Percentiles rank a stretch among this genome's conserved stretches.
Evolutionary conservation across 2,888 invertebrate genomes (phyloP).

Genomic region (Tachina fera): DNA sequence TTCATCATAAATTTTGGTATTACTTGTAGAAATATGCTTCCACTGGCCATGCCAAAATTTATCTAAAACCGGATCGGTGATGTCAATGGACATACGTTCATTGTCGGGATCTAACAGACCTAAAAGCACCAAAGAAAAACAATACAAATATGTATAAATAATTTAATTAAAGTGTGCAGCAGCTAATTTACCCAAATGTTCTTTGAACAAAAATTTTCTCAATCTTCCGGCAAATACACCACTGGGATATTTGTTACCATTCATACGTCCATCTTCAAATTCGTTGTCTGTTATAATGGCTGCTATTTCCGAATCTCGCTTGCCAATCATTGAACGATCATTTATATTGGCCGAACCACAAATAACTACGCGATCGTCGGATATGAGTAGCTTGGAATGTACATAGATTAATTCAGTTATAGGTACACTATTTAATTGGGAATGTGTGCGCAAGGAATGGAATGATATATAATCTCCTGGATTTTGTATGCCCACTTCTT

Average conservation of each 20-base stretch:
- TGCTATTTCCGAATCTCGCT: conserved; percentile 96
- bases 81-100: conserved; percentile 83
- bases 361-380: conserved; percentile 95
- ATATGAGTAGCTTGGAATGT: conserved; percentile 97
- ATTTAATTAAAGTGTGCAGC: not conserved
- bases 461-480: conserved; percentile 95
- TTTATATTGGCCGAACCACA: conserved; percentile 99
- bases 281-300: conserved; percentile 93
- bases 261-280: conserved; percentile 92
- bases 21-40: conserved; percentile 90
- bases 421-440: conserved; percentile 89
- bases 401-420: conserved; percentile 98
- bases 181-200: conserved; percentile 91
- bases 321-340: conserved; percentile 96
- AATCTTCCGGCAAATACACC: conserved; percentile 94
- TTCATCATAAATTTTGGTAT: conserved; percentile 95
- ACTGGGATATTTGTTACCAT: conserved; percentile 90
- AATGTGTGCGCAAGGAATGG: conserved; percentile 93
- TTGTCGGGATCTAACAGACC: conserved; percentile 83
- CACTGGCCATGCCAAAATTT: conserved; percentile 93
- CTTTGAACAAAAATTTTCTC: conserved; percentile 93
- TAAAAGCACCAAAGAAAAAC: conserved; percentile 75
- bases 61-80: conserved; percentile 91
- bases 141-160: not conserved
- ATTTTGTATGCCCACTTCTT: conserved; percentile 90